These are phyloP conservation scores for Mus spicilegus DNA, from an alignment of 2,113 vertebrate genomes.

Conservation along the genomic window DNA sequence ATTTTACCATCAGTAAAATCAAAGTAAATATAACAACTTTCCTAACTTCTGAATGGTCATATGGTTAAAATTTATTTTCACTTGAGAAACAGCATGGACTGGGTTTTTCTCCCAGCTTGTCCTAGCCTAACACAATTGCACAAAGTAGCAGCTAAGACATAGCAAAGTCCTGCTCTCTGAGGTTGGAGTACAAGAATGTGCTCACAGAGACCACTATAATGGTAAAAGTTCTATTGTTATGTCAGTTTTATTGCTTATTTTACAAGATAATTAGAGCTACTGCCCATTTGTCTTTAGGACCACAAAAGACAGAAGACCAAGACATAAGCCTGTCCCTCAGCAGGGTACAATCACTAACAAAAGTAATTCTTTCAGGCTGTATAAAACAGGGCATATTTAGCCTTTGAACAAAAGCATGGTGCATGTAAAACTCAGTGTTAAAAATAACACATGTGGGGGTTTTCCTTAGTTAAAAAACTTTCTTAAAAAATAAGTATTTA, in stretches of 20 bases:
- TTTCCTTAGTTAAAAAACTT: slow-evolving; percentile 28
- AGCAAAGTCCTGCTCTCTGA: slow-evolving; percentile 74
- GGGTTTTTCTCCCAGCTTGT: slow-evolving; percentile 68
- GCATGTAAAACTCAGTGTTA: not conserved
- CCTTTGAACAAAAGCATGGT: slow-evolving; percentile 35
- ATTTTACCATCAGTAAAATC: slow-evolving; percentile 43
- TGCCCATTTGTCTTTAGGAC: slow-evolving; percentile 63
- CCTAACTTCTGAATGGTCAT: slow-evolving; percentile 80
- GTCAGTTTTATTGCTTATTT: slow-evolving; percentile 79
- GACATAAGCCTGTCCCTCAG: slow-evolving; percentile 53
- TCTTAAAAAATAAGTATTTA: not conserved
- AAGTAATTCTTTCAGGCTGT: not conserved
- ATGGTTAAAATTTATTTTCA: slow-evolving; percentile 78
- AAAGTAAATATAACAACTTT: slow-evolving; percentile 61
- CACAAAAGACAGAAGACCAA: slow-evolving; percentile 52
- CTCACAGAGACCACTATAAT: slow-evolving; percentile 76
- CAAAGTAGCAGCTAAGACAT: slow-evolving; percentile 64
- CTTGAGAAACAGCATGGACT: slow-evolving; percentile 68
- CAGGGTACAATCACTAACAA: slow-evolving; percentile 36
- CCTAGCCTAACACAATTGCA: slow-evolving; percentile 45
- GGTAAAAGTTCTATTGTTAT: slow-evolving; percentile 81
- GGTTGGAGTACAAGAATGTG: slow-evolving; percentile 58
- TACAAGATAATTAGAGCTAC: slow-evolving; percentile 71
- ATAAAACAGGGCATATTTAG: slow-evolving; percentile 11
- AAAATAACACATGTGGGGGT: not conserved